These are phyloP conservation scores for Callopanchax toddi DNA, from an alignment of 2,113 vertebrate species.

Conservation along the genomic window DNA sequence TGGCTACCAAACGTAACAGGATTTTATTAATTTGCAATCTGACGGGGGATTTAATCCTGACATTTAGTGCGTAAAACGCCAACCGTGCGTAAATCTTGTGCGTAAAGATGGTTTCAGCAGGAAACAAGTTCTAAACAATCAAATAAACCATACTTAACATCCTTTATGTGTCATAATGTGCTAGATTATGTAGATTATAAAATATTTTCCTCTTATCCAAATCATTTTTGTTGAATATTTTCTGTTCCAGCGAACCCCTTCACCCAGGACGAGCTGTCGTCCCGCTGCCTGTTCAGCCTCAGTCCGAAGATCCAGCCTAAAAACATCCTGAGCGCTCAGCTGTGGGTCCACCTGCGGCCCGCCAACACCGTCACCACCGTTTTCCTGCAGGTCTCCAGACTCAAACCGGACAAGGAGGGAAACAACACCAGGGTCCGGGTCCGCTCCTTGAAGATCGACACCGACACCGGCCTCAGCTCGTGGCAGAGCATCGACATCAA, in stretches of 20 bases:
- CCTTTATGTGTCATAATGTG: too few relatives aligned
- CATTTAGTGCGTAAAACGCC: not conserved
- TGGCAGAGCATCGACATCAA: constrained; percentile 99
- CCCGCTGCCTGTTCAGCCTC: constrained; percentile 97
- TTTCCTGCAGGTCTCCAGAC: constrained; percentile 94
- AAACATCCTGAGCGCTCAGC: constrained; percentile 93
- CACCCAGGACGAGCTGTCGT: constrained; percentile 86
- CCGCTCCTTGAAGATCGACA: constrained; percentile 93
- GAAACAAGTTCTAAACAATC: too few relatives aligned
- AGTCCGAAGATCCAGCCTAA: constrained; percentile 94
- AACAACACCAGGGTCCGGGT: constrained; percentile 87
- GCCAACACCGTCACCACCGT: constrained; percentile 88
- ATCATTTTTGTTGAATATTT: not conserved
- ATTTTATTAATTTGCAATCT: not conserved
- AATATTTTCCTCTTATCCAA: too few relatives aligned
- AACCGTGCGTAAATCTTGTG: constrained; percentile 31
- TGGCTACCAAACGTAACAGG: constrained; percentile 89
- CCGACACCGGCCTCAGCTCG: constrained; percentile 87
- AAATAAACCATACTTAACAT: too few relatives aligned
- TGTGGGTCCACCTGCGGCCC: constrained; percentile 95
- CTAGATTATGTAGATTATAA: too few relatives aligned
- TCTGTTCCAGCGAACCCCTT: constrained; percentile 84
- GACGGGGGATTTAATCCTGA: not conserved
- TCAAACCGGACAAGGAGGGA: constrained; percentile 88
- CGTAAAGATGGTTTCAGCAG: constrained; percentile 17